Conservation (phyloP, 1,140 invertebrate genomes). For the Rhyzopertha dominica region DNA sequence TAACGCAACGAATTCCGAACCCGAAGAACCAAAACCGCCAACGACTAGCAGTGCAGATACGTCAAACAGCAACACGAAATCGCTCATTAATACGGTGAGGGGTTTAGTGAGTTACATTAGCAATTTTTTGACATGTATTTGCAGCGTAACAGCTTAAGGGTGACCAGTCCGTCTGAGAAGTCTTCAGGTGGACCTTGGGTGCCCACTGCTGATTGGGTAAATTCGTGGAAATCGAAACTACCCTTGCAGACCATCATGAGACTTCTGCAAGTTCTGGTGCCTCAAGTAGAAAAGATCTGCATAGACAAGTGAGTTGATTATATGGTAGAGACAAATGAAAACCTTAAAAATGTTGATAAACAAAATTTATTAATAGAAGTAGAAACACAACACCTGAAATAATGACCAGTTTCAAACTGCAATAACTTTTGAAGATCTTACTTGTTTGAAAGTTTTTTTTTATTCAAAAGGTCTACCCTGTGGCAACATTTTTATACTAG, state of each 20-base stretch:
- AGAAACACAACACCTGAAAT: too few relatives aligned
- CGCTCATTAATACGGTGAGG: too few relatives aligned
- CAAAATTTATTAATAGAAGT: too few relatives aligned
- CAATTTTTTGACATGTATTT: too few relatives aligned
- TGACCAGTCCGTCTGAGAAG: constrained; percentile 37
- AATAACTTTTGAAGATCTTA: too few relatives aligned
- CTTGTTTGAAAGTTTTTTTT: too few relatives aligned
- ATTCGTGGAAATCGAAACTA: constrained; percentile 94
- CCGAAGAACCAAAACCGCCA: background rate
- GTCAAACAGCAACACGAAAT: too few relatives aligned
- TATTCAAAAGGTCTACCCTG: too few relatives aligned
- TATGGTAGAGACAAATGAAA: constrained; percentile 1
- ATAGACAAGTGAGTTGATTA: constrained; percentile 89
- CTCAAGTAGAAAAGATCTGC: constrained; percentile 99
- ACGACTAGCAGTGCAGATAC: background rate
- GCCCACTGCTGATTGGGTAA: constrained; percentile 90
- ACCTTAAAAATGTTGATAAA: too few relatives aligned
- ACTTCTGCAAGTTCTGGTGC: constrained; percentile 94
- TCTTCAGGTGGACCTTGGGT: constrained; percentile 58
- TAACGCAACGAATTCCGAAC: background rate
- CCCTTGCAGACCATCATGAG: constrained; percentile 99
- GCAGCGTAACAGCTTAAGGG: constrained; percentile 49
- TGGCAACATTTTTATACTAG: too few relatives aligned
- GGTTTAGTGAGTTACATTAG: too few relatives aligned
- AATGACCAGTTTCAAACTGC: too few relatives aligned